phyloP scores from a whole-genome alignment of 2,888 invertebrate genomes.

The Chalcosyrphus nemorum region DNA sequence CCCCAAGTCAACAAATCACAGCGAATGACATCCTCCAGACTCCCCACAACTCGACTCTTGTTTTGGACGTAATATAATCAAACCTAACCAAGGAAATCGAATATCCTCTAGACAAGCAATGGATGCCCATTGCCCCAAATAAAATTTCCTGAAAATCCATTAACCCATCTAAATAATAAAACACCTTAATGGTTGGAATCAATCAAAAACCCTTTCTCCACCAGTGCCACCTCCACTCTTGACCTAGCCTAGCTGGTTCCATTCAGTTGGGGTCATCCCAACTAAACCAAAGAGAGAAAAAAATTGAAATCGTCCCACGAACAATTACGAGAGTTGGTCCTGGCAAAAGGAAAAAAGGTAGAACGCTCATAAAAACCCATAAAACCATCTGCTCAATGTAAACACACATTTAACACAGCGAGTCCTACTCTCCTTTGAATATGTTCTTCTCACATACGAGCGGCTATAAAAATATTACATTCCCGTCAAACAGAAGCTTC shows the following conservation, averaged over 20 bases:
- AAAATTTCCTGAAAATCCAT: constrained; percentile 58
- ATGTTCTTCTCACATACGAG: neutral
- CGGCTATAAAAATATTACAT: constrained; percentile 59
- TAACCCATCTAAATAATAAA: constrained; percentile 67
- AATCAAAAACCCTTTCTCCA: constrained; percentile 45
- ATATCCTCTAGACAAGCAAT: constrained; percentile 19
- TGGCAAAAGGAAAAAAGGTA: neutral
- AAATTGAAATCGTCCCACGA: neutral
- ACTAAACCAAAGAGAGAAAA: neutral
- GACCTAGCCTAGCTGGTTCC: neutral
- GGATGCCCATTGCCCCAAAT: constrained; percentile 42
- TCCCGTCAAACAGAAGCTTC: constrained; percentile 44
- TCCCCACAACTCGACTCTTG: too few relatives aligned
- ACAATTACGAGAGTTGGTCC: neutral
- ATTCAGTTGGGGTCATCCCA: constrained; percentile 1
- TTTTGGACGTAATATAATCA: neutral
- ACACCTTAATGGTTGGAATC: constrained; percentile 58
- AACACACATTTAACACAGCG: constrained; percentile 49
- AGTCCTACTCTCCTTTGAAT: constrained; percentile 10
- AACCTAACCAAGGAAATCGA: constrained; percentile 5
- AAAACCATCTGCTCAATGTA: constrained; percentile 60
- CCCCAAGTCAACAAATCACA: too few relatives aligned
- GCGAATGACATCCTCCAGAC: too few relatives aligned
- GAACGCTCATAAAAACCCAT: constrained; percentile 14
- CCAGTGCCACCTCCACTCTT: neutral